Evolutionary conservation across 2,888 invertebrate species (phyloP).

Genomic region (Sarcophaga variegata): DNA sequence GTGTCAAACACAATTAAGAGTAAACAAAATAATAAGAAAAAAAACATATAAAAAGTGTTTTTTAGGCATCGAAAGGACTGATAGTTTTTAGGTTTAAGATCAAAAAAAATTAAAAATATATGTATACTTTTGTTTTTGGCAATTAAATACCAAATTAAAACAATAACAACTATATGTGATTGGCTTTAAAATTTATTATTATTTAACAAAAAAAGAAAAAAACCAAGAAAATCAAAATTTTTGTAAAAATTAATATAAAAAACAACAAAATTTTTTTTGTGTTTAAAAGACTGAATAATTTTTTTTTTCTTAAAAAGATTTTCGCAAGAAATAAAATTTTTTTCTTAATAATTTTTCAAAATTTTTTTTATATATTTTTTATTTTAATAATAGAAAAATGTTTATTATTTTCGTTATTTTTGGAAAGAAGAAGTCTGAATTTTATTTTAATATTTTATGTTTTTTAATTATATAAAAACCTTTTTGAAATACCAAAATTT

Average conservation of each 20-base stretch:
- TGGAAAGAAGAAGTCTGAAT: slow-evolving; percentile 68
- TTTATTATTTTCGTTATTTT: slow-evolving; percentile 36
- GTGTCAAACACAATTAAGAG: slow-evolving; percentile 61
- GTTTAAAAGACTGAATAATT: slow-evolving; percentile 71
- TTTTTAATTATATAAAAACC: slow-evolving; percentile 53
- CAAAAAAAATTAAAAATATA: slow-evolving; percentile 56
- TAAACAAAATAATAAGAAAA: slow-evolving; percentile 6
- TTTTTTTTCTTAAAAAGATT: slow-evolving; percentile 49
- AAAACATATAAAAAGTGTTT: slow-evolving; percentile 40
- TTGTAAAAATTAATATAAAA: slow-evolving; percentile 46
- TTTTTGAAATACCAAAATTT: slow-evolving; percentile 71
- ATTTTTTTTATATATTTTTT: slow-evolving; percentile 51
- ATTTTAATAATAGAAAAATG: slow-evolving; percentile 49
- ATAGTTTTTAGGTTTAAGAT: slow-evolving; percentile 74
- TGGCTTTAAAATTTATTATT: slow-evolving; percentile 60
- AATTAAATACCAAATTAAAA: slow-evolving; percentile 66
- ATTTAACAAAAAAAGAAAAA: slow-evolving; percentile 54
- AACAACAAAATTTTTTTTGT: slow-evolving; percentile 68
- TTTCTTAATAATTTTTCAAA: slow-evolving; percentile 52
- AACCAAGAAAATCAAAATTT: slow-evolving; percentile 60
- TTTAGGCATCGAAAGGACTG: slow-evolving; percentile 74
- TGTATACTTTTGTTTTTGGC: slow-evolving; percentile 47
- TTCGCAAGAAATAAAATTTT: slow-evolving; percentile 68
- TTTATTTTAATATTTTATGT: slow-evolving; percentile 62
- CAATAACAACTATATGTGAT: slow-evolving; percentile 59